Evolutionary conservation across 2,113 vertebrate genomes (phyloP), one percentile per base, ranked within the genome.

Genomic region (Ahaetulla prasina): DNA sequence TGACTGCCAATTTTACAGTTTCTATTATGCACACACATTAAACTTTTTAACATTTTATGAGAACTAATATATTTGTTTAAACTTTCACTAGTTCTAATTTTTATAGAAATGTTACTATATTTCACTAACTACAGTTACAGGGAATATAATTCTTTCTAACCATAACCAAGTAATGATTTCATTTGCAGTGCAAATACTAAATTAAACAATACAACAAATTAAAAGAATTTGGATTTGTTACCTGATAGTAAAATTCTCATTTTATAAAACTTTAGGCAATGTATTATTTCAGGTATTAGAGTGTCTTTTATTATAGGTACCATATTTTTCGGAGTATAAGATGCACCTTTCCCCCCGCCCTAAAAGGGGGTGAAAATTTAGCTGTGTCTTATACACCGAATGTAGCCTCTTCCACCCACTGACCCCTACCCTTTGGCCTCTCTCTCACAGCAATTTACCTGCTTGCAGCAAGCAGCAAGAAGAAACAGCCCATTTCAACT

Each of bases 1-100:
- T 92, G 20, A 92, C 18, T 92, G 0, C 89, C 16, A 91, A 91
- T 27, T 94, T 45, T 39, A 86, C 52, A 89, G 0, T 93, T 45
- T 80, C 10, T 50, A 57, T n/a, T 60, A 43, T 92, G 50, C 8
- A 50, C 89, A 93, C 93, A 90, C 91, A 92, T 91, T 91, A 93
- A 16, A 57, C 0, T 84, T n/a, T n/a, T n/a, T n/a, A n/a, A n/a
- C n/a, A 10, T 23, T 45, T 45, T 94, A 93, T 91, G 80, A 94
- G 95, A 93, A 93, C 57, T 92, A 85, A 93, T 11, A 74, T 87
- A 2, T 8, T 50, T 91, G 27, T 87, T 91, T 92, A 49, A 95
- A 89, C 90, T 27, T 55, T 22, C 25, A 86, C 16, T n/a, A 47
- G 45, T 52, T 89, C 45, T 80, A 39, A 10, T 25, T 63, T 74